Percentiles rank a stretch among this genome's conserved stretches.
Evolutionary conservation across 2,888 invertebrate species (phyloP).

Genomic region (Ochropacha duplaris): DNA sequence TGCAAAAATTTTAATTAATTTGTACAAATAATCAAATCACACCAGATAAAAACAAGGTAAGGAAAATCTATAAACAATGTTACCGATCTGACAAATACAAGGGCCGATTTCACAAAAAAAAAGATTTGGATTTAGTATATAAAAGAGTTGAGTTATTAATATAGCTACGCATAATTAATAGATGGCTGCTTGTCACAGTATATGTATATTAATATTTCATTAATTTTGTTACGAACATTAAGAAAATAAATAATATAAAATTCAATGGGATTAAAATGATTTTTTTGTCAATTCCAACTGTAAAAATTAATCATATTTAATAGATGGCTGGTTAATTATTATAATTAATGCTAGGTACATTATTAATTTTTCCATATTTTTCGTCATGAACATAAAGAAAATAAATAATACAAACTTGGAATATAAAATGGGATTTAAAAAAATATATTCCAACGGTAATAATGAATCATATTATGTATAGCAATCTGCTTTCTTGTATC

Average conservation of each 20-base stretch:
- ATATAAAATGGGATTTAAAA: too few species aligned
- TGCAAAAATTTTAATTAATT: too few species aligned
- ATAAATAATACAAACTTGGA: neutral
- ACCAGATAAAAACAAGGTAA: too few species aligned
- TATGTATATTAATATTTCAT: too few species aligned
- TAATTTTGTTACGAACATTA: neutral
- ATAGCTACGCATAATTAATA: neutral
- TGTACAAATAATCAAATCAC: neutral
- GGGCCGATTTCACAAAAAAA: neutral
- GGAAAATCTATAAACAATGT: too few species aligned
- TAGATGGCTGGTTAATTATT: too few species aligned
- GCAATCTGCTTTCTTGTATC: conserved; percentile 1
- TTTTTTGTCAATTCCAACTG: neutral
- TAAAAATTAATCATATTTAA: neutral
- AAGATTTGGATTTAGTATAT: too few species aligned
- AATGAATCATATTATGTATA: neutral
- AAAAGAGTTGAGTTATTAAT: too few species aligned
- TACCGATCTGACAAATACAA: too few species aligned
- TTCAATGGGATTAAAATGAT: neutral
- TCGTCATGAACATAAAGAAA: neutral
- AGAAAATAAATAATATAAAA: neutral
- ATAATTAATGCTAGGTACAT: too few species aligned
- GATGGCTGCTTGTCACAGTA: neutral
- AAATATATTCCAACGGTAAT: neutral
- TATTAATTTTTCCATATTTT: neutral